A percentile compares a stretch with the other conserved stretches of the same genome.
Conservation (phyloP, 2,113 vertebrate species). For the Thalassoma bifasciatum region DNA sequence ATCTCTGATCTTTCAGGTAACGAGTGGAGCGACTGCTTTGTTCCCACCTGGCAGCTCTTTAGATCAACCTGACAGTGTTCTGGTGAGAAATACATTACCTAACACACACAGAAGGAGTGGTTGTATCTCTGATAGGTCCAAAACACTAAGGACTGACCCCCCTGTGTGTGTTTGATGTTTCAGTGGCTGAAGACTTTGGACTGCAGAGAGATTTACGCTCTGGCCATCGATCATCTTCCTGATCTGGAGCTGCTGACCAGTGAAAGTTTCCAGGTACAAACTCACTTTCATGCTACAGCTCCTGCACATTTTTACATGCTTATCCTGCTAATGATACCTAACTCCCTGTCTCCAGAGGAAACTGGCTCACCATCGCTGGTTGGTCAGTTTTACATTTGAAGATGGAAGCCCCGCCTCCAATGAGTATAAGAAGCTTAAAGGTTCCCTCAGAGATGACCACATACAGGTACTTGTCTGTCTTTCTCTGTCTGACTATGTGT, state of each 20-base stretch:
- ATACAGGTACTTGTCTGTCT: constrained; percentile 86
- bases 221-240: constrained; percentile 90
- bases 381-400: constrained; percentile 93
- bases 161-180: constrained; percentile 46
- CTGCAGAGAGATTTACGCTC: constrained; percentile 91
- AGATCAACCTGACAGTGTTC: constrained; percentile 84
- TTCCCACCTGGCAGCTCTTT: constrained; percentile 94
- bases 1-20: constrained; percentile 75
- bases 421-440: constrained; percentile 93
- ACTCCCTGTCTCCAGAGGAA: constrained; percentile 79
- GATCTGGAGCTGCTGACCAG: constrained; percentile 88
- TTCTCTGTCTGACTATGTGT: background rate
- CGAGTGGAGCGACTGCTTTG: constrained; percentile 88
- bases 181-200: constrained; percentile 94
- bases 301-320: background rate
- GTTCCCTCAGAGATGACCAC: constrained; percentile 89
- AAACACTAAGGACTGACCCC: too few relatives aligned
- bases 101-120: too few relatives aligned
- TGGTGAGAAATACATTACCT: constrained; percentile 84
- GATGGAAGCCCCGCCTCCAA: constrained; percentile 75
- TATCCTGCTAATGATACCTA: background rate
- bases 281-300: background rate
- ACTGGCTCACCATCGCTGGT: constrained; percentile 92
- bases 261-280: constrained; percentile 87
- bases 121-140: too few relatives aligned